phyloP scores from a whole-genome alignment of 2,113 vertebrate species.

The Cynocephalus volans region DNA sequence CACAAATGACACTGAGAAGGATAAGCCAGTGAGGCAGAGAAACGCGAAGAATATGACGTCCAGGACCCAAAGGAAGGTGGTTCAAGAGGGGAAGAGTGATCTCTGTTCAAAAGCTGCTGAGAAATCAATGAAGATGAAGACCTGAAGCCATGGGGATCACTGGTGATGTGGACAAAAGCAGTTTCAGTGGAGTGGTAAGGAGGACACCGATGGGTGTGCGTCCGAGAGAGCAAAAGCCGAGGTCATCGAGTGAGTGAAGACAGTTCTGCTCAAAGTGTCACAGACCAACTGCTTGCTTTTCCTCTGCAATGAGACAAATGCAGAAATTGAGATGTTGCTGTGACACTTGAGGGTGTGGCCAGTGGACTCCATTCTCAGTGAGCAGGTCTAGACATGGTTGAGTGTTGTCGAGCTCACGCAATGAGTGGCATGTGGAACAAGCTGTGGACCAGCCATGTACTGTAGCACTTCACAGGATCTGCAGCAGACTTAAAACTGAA shows the following conservation, averaged over 20 bases:
- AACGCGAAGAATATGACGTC: rapidly evolving
- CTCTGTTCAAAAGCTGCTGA: not conserved
- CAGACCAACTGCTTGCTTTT: no score
- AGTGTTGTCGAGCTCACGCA: rapidly evolving
- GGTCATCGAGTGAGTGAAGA: no score
- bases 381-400: rapidly evolving
- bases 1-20: not conserved
- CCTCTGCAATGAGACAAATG: not conserved
- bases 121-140: not conserved
- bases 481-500: not conserved
- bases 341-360: rapidly evolving
- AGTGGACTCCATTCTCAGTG: not conserved
- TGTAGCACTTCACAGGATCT: not conserved
- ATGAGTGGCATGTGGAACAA: rapidly evolving
- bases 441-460: rapidly evolving
- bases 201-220: rapidly evolving
- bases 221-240: not conserved
- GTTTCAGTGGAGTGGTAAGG: not conserved
- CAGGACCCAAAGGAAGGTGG: not conserved
- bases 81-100: not conserved
- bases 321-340: not conserved
- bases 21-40: not conserved
- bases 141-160: not conserved
- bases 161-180: rapidly evolving
- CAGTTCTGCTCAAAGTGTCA: not conserved